These are phyloP conservation scores for Trilocha varians DNA, from an alignment of 2,888 invertebrate species.

Conservation along the genomic window DNA sequence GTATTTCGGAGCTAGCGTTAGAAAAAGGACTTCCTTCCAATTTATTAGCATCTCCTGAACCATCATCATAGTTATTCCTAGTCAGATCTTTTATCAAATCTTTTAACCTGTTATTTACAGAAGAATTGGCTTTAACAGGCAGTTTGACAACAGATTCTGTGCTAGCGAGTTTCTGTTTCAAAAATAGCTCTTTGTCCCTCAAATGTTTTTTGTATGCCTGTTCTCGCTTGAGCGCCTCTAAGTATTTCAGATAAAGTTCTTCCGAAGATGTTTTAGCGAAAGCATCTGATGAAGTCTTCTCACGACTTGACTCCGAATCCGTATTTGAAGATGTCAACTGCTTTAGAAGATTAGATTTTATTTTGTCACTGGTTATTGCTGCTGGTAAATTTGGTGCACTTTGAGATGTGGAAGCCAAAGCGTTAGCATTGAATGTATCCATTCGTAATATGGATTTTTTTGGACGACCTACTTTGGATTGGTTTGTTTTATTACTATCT, in stretches of 20 bases:
- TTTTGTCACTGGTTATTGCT: constrained; percentile 33
- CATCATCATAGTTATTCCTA: constrained; percentile 59
- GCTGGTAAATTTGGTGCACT: constrained; percentile 56
- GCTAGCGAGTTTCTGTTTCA: constrained; percentile 52
- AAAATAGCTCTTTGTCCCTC: constrained; percentile 51
- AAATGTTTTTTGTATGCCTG: constrained; percentile 51
- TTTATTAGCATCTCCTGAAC: constrained; percentile 65
- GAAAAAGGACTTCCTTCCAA: constrained; percentile 43
- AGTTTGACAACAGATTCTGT: constrained; percentile 40
- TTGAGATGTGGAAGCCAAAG: constrained; percentile 55
- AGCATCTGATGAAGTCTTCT: constrained; percentile 39
- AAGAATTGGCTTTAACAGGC: constrained; percentile 23
- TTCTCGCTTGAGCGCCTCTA: constrained; percentile 52
- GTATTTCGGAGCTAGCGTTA: constrained; percentile 25
- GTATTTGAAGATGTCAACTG: constrained; percentile 31
- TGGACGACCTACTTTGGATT: constrained; percentile 29
- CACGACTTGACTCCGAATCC: constrained; percentile 52
- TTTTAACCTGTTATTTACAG: constrained; percentile 38
- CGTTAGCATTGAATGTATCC: constrained; percentile 49
- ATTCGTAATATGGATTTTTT: constrained; percentile 56
- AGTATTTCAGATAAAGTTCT: constrained; percentile 53
- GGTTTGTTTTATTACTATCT: constrained; percentile 44
- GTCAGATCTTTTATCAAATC: constrained; percentile 58
- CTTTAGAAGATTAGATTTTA: constrained; percentile 26
- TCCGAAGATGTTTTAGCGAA: constrained; percentile 52